These are phyloP conservation scores for Poecilia wingei DNA, from an alignment of 2,797 vertebrate species.

Conservation along the genomic window DNA sequence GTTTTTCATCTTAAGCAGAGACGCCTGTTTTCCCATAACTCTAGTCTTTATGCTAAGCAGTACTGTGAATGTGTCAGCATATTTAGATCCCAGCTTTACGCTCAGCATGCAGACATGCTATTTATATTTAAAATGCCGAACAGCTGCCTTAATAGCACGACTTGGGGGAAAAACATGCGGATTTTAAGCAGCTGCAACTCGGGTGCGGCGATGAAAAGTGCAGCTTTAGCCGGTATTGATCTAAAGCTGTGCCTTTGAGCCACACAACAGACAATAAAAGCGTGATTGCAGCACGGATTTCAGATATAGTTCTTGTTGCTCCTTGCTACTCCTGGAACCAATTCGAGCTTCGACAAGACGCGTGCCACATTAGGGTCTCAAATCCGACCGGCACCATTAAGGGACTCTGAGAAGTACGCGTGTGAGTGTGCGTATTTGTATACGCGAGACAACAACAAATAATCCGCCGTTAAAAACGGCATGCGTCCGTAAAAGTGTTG, in stretches of 20 bases:
- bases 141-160: slow-evolving; percentile 7
- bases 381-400: slow-evolving; percentile 51
- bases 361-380: slow-evolving; percentile 64
- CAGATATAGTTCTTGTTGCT: slow-evolving; percentile 45
- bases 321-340: slow-evolving; percentile 51
- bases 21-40: slow-evolving; percentile 7
- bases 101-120: slow-evolving; percentile 2
- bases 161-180: slow-evolving; percentile 14
- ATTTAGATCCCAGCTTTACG: background rate
- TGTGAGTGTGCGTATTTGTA: slow-evolving; percentile 5
- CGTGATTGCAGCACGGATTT: slow-evolving; percentile 37
- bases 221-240: slow-evolving; percentile 61
- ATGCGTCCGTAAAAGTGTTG: slow-evolving; percentile 24
- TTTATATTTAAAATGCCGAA: slow-evolving; percentile 17
- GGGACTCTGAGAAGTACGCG: slow-evolving; percentile 41
- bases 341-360: slow-evolving; percentile 63
- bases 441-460: slow-evolving; percentile 10
- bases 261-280: slow-evolving; percentile 41
- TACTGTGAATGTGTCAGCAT: background rate
- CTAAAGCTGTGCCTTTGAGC: slow-evolving; percentile 57
- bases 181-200: slow-evolving; percentile 26
- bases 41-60: slow-evolving; percentile 6
- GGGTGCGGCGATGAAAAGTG: slow-evolving; percentile 11
- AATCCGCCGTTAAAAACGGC: slow-evolving; percentile 28
- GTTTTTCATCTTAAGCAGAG: slow-evolving; percentile 1